Percentiles rank a stretch among this genome's conserved stretches.
Conservation (phyloP, 2,113 vertebrate species). For the Myotis brandtii region DNA sequence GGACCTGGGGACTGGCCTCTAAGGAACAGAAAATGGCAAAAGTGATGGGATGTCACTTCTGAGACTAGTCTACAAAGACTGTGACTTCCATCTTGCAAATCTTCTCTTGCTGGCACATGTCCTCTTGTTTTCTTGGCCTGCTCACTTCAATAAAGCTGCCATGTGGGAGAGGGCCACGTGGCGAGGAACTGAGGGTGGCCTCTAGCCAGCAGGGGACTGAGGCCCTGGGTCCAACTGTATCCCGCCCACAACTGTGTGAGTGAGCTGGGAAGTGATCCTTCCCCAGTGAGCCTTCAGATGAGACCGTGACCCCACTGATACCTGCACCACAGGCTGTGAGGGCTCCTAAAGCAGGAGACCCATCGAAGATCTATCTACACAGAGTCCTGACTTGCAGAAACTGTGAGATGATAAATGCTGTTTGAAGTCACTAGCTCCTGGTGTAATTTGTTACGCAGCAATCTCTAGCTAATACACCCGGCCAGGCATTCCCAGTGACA, state of each 20-base stretch:
- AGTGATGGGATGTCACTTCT: background rate
- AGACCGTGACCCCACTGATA: rapidly evolving
- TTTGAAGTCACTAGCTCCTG: background rate
- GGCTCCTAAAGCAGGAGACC: background rate
- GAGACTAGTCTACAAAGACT: background rate
- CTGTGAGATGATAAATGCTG: rapidly evolving
- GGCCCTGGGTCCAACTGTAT: background rate
- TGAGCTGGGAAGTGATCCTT: background rate
- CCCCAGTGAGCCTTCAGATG: background rate
- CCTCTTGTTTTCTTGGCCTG: background rate
- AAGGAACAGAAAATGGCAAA: background rate
- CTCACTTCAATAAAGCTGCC: background rate
- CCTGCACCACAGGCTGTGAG: background rate
- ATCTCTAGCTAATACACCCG: rapidly evolving
- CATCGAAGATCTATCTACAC: rapidly evolving
- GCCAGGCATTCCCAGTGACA: background rate
- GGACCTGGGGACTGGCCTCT: too few species aligned
- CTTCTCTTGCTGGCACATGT: rapidly evolving
- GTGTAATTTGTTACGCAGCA: background rate
- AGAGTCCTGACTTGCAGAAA: background rate
- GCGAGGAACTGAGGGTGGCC: background rate
- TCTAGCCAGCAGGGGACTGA: background rate
- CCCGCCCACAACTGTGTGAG: background rate
- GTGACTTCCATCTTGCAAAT: background rate
- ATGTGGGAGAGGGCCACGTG: background rate